phyloP scores from a whole-genome alignment of 2,888 invertebrate species.

The Xanthia togata region DNA sequence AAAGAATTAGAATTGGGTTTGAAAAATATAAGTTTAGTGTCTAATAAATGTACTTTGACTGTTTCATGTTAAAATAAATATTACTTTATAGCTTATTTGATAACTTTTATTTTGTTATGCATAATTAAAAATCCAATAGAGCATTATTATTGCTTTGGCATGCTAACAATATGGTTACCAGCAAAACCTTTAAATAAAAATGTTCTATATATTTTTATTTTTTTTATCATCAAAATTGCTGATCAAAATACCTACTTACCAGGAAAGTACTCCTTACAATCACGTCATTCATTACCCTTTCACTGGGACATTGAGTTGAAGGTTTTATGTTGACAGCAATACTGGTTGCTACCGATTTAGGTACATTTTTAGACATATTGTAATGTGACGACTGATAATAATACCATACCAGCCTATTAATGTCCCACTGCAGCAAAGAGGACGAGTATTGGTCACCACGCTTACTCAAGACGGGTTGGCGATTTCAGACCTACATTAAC shows the following conservation, averaged over 20 bases:
- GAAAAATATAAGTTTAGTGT: too few relatives aligned
- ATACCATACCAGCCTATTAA: neutral
- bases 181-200: too few relatives aligned
- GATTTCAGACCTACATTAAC: neutral
- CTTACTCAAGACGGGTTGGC: neutral
- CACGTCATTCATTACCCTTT: neutral
- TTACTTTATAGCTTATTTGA: neutral
- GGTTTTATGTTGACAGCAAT: neutral
- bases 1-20: neutral
- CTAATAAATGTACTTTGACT: neutral
- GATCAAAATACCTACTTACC: too few relatives aligned
- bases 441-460: neutral
- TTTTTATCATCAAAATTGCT: neutral
- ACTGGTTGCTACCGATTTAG: neutral
- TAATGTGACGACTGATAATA: neutral
- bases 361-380: neutral
- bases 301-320: neutral
- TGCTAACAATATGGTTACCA: too few relatives aligned
- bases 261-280: neutral
- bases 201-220: too few relatives aligned
- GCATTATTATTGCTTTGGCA: neutral
- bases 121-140: neutral
- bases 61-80: neutral
- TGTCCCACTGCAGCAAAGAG: neutral
- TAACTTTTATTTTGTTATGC: neutral